Evolutionary conservation across 2,113 vertebrate genomes (phyloP).

Genomic region (Gallinago paraguaiae): DNA sequence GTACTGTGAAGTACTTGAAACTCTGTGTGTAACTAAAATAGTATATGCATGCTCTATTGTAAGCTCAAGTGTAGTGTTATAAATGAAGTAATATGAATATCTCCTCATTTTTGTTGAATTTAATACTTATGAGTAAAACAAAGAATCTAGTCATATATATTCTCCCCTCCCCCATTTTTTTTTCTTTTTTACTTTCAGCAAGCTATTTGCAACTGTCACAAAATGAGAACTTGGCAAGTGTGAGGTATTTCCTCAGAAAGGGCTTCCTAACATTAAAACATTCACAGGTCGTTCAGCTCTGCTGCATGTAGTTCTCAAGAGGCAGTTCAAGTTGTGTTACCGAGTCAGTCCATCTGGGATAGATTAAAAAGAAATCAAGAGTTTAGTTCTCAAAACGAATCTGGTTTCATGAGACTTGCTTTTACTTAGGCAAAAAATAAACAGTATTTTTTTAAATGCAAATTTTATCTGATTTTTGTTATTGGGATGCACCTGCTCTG

Average conservation of each 20-base stretch:
- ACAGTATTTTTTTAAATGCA: neutral
- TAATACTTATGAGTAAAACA: neutral
- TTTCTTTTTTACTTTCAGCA: neutral
- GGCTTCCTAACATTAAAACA: neutral
- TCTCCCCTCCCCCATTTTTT: neutral
- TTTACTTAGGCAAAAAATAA: neutral
- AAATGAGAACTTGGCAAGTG: conserved; percentile 2
- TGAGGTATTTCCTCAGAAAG: neutral
- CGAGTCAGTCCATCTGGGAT: neutral
- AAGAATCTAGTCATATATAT: neutral
- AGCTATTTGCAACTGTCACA: neutral
- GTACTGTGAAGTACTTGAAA: neutral
- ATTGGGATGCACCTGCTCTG: neutral
- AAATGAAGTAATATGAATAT: neutral
- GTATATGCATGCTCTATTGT: neutral
- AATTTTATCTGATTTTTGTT: neutral
- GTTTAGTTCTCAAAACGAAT: neutral
- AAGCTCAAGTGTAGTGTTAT: neutral
- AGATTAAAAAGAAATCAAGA: neutral
- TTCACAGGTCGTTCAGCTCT: neutral
- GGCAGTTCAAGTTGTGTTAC: neutral
- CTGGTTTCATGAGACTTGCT: neutral
- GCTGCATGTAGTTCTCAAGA: neutral
- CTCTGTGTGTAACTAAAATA: neutral
- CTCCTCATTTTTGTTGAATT: neutral